Evolutionary conservation across 2,888 invertebrate species (phyloP).

Genomic region (Eumerus sabulonum): DNA sequence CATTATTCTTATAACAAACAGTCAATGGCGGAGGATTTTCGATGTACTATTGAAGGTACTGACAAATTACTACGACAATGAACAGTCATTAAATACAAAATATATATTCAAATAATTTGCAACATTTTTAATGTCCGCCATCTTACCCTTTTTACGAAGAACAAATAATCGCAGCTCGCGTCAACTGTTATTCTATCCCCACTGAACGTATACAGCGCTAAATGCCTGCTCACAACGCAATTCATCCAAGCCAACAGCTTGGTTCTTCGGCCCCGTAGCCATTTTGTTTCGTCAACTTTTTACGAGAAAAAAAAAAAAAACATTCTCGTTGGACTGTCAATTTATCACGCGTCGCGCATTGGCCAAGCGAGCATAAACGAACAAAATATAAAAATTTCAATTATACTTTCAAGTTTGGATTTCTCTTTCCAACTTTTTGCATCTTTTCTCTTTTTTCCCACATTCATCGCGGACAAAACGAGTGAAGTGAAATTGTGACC

Average conservation of each 20-base stretch:
- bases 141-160: too few relatives aligned
- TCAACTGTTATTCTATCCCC: background rate
- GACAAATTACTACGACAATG: too few relatives aligned
- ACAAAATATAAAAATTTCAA: conserved; percentile 71
- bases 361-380: conserved; percentile 70
- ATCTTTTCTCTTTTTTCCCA: conserved; percentile 70
- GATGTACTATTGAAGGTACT: too few relatives aligned
- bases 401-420: conserved; percentile 26
- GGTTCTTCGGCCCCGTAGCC: conserved; percentile 44
- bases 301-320: background rate
- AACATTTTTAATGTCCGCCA: too few relatives aligned
- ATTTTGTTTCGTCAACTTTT: conserved; percentile 71
- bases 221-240: conserved; percentile 9
- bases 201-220: conserved; percentile 25
- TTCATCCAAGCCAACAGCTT: conserved; percentile 44
- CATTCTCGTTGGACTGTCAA: conserved; percentile 51
- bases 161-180: too few relatives aligned
- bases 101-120: too few relatives aligned
- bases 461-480: conserved; percentile 59
- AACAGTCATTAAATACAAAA: too few relatives aligned
- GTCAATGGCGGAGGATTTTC: too few relatives aligned
- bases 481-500: conserved; percentile 50
- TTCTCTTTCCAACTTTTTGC: conserved; percentile 58
- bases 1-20: too few relatives aligned
- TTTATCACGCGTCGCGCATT: conserved; percentile 68